Evolutionary conservation across 2,797 vertebrate species (phyloP), one percentile per base, ranked within the genome.

Genomic region (Podarcis lilfordi): DNA sequence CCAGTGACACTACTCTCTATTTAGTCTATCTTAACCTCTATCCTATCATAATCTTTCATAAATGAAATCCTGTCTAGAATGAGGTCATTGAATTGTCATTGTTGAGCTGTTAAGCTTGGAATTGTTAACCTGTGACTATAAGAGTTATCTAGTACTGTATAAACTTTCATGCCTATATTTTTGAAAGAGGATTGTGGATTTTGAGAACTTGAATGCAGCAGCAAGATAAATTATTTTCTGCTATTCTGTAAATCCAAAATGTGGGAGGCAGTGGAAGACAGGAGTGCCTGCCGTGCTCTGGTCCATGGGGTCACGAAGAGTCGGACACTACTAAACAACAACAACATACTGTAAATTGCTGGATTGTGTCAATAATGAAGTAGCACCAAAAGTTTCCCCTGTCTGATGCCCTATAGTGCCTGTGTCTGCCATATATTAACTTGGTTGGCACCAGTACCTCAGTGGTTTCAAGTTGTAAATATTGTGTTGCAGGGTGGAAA

Each of bases 401-500:
- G 5, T 43, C n/a, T 25, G 0, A 90, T 78, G 2, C 1, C 80
- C 50, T 43, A 68, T 64, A 78, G 0, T 72, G n/a, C 25, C 3
- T 84, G 2, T 82, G 76, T 3, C 6, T 13, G 64, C 86, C 84
- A 66, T 55, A 19, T 61, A 37, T 55, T n/a, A 37, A 11, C 83
- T 2, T 37, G 72, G 59, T 83, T 80, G 76, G 86, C 25, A 88
- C 11, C 8, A 25, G 35, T 77, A 43, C 1, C 21, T 35, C 0
- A 0, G 32, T 88, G 21, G 87, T 91, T 83, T 77, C 32, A 80
- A 90, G n/a, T 89, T 25, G 17, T 37, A 79, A 92, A 85, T 92
- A 66, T 87, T 96, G 89, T 96, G 8, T 90, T 93, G 55, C 96
- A 99, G 99, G 98, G 98, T 59, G 97, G 96, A 45, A 96, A 95